Percentiles rank a stretch among this genome's conserved stretches.
Evolutionary conservation across 2,797 vertebrate species (phyloP).

Genomic region (Myoxocephalus aenaeus): DNA sequence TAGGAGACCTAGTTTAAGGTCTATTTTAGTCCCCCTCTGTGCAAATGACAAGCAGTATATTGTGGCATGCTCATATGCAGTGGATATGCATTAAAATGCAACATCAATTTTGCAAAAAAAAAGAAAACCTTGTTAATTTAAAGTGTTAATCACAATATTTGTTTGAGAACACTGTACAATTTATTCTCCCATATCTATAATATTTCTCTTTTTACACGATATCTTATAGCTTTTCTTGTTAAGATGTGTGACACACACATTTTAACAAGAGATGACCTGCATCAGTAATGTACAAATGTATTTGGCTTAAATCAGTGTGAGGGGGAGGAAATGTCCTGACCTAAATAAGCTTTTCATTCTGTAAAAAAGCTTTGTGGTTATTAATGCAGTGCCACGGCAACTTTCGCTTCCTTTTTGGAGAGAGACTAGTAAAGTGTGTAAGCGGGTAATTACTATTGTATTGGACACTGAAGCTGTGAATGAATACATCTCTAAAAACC

Average conservation of each 20-base stretch:
- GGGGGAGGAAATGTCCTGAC: neutral
- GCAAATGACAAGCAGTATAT: neutral
- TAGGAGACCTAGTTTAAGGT: conserved; percentile 20
- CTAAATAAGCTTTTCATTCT: neutral
- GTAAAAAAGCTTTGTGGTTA: neutral
- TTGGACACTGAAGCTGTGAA: neutral
- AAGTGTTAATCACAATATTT: neutral
- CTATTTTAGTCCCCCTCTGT: conserved; percentile 1
- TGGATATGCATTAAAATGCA: neutral
- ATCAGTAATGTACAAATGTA: neutral
- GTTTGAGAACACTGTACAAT: neutral
- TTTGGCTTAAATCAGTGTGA: neutral
- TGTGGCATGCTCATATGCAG: neutral
- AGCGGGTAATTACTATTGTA: neutral
- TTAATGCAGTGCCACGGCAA: conserved; percentile 22
- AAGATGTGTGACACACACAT: neutral
- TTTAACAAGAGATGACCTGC: no score
- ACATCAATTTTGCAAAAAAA: no score
- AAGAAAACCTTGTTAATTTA: no score
- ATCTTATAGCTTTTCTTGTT: neutral
- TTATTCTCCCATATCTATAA: neutral
- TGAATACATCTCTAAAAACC: neutral
- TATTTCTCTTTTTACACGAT: neutral
- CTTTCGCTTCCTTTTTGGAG: conserved; percentile 46
- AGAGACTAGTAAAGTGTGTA: conserved; percentile 22